phyloP scores from a whole-genome alignment of 2,888 invertebrate genomes.

The Caenorhabditis japonica region DNA sequence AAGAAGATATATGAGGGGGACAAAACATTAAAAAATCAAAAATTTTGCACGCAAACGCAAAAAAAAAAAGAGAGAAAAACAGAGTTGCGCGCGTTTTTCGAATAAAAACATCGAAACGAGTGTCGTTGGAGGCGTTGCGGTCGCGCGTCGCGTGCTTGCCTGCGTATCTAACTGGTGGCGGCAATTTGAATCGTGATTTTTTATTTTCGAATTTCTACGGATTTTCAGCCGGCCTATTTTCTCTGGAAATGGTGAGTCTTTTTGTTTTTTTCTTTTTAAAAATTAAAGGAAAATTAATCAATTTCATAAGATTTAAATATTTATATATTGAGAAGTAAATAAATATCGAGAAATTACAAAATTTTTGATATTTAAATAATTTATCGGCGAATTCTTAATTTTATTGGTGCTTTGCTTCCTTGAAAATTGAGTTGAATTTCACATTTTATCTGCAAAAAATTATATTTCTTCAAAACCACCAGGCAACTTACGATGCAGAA shows the following conservation, averaged over 20 bases:
- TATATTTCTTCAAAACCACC: too few relatives aligned
- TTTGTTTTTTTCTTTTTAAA: background rate
- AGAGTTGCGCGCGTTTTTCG: too few relatives aligned
- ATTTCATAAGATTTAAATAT: too few relatives aligned
- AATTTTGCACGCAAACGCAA: too few relatives aligned
- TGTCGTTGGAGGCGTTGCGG: constrained; percentile 27
- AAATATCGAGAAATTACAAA: too few relatives aligned
- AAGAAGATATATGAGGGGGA: too few relatives aligned
- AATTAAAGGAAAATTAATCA: too few relatives aligned
- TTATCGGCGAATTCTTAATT: background rate
- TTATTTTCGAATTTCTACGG: background rate
- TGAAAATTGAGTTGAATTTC: background rate
- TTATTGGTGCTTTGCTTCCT: too few relatives aligned
- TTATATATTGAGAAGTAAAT: too few relatives aligned
- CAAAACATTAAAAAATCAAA: too few relatives aligned
- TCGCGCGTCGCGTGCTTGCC: constrained; percentile 18
- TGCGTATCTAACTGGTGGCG: constrained; percentile 36
- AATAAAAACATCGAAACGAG: constrained; percentile 9
- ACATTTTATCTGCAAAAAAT: constrained; percentile 36
- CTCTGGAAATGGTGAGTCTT: constrained; percentile 4
- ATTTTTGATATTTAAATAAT: too few relatives aligned
- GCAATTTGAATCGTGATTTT: constrained; percentile 22
- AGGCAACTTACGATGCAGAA: constrained; percentile 37
- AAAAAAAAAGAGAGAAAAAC: background rate
- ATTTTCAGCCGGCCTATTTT: background rate